A percentile compares a stretch with the other conserved stretches of the same genome.
Evolutionary conservation across 2,888 invertebrate genomes (phyloP).

Genomic region (Drosophila acutilabella): DNA sequence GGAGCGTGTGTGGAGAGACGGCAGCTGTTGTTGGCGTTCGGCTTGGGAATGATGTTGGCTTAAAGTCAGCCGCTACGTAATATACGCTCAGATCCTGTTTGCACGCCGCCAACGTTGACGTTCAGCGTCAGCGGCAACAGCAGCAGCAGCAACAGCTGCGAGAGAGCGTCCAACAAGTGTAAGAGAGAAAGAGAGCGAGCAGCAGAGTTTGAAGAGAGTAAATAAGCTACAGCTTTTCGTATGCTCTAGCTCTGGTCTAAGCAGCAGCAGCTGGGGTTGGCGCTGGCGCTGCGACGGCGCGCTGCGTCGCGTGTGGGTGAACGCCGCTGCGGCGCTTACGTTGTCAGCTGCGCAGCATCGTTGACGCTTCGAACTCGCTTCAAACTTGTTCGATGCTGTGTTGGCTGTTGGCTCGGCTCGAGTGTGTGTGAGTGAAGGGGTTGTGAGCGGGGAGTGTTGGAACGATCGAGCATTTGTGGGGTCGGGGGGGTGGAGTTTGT

Average conservation of each 20-base stretch:
- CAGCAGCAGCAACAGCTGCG: conserved; percentile 16
- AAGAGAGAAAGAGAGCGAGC: conserved; percentile 1
- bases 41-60: conserved; percentile 83
- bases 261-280: conserved; percentile 27
- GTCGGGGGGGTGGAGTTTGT: conserved; percentile 13
- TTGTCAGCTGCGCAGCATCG: conserved; percentile 50
- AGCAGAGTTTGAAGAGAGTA: neutral
- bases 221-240: conserved; percentile 23
- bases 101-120: conserved; percentile 68
- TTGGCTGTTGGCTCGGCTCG: conserved; percentile 15
- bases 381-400: conserved; percentile 60
- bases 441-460: neutral
- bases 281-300: conserved; percentile 8
- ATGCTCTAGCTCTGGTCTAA: conserved; percentile 11
- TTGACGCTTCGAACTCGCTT: conserved; percentile 53
- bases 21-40: conserved; percentile 70
- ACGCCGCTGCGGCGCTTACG: neutral
- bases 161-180: conserved; percentile 16
- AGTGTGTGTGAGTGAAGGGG: neutral
- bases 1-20: conserved; percentile 38
- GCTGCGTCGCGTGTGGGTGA: neutral
- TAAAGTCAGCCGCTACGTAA: conserved; percentile 82
- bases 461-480: neutral
- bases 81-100: conserved; percentile 83
- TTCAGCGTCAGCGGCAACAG: conserved; percentile 18